A percentile compares a stretch with the other conserved stretches of the same genome.
phyloP scores from a whole-genome alignment of 2,888 invertebrate species.

The Cerceris rybyensis region DNA sequence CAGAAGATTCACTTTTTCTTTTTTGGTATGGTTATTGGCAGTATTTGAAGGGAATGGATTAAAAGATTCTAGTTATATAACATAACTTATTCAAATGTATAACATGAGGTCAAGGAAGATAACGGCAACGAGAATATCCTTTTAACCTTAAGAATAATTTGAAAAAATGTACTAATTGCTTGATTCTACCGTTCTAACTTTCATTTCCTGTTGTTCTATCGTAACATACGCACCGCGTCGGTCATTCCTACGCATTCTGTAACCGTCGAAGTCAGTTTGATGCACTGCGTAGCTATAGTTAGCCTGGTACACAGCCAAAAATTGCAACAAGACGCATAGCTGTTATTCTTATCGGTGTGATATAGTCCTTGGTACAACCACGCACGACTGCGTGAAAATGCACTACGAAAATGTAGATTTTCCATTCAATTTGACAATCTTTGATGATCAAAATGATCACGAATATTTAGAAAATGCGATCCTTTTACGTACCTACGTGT shows the following conservation, averaged over 20 bases:
- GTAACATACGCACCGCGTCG: slow-evolving; percentile 55
- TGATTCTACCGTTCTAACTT: slow-evolving; percentile 40
- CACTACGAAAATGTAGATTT: neutral
- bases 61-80: no score
- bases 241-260: slow-evolving; percentile 52
- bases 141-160: slow-evolving; percentile 52
- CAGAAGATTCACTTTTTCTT: no score
- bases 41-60: no score
- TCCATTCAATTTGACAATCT: no score
- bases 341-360: slow-evolving; percentile 54
- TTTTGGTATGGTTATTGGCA: no score
- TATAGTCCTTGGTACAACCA: slow-evolving; percentile 29
- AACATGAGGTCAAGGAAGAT: no score
- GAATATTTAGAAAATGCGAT: no score
- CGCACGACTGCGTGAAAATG: slow-evolving; percentile 12
- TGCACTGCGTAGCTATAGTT: slow-evolving; percentile 69
- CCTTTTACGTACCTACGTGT: no score
- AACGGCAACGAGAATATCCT: slow-evolving; percentile 17
- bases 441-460: no score
- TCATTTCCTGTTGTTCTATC: slow-evolving; percentile 46
- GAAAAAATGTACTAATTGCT: slow-evolving; percentile 23
- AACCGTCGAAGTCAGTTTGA: slow-evolving; percentile 47
- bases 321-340: slow-evolving; percentile 63
- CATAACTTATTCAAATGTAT: no score
- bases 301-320: slow-evolving; percentile 70